Evolutionary conservation across 1,140 invertebrate species (phyloP), one percentile per base, ranked within the genome.

Genomic region (Lanistes nyassanus): DNA sequence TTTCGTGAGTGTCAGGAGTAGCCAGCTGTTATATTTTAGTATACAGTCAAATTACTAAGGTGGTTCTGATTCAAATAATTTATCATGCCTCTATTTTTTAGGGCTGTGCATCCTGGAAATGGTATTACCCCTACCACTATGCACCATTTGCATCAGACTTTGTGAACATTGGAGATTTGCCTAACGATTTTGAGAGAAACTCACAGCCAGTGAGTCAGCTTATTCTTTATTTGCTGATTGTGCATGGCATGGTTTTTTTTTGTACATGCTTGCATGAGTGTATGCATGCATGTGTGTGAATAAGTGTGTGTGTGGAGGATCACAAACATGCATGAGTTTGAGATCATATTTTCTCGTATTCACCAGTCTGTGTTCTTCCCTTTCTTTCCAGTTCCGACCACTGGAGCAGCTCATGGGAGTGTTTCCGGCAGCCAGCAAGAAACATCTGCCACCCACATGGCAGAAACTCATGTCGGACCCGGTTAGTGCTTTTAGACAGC

Each of bases 131-230:
- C 0, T 99, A 98, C 89, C 98, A 99, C 90, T 99, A 99, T 92
- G 98, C 98, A 3, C 98, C 98, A n/a, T 99, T 99, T 91, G 98
- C 98, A 6, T 99, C 97, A 3, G 98, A 99, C 91, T 99, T 99
- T 90, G 92, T 96, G 34, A 96, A 98, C 85, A 95, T 99, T 55
- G 92, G 92, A 67, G 93, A 94, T 19, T 89, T 98, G 3, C 93
- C 94, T 60, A 95, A 95, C 0, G 92, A 94, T 83, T 99, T 99
- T 90, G 94, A 96, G 84, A 94, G 92, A 85, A 93, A 93, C 62
- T 98, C 97, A 0, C 90, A 93, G 87, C 97, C 97, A 29, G 94
- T 95, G 90, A 92, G 92, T 90, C 56, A 60, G 13, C 9, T 26
- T 60, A 16, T 26, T 60, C 31, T 66, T 9, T 3, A 19, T 65